phyloP scores from a whole-genome alignment of 2,888 invertebrate genomes.

The Apamea epomidion region DNA sequence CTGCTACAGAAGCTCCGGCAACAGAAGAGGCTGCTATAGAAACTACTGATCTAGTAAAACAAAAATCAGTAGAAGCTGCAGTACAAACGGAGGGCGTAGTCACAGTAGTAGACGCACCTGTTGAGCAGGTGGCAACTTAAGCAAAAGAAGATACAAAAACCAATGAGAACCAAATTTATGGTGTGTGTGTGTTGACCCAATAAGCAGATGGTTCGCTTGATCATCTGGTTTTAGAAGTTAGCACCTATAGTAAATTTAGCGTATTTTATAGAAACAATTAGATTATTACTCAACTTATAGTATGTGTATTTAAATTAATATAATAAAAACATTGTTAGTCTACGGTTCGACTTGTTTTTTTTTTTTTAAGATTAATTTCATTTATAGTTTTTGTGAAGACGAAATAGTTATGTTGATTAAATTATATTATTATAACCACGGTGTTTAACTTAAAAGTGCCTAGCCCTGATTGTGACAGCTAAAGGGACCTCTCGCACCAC shows the following conservation, averaged over 20 bases:
- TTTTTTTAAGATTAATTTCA: constrained; percentile 11
- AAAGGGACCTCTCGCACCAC: background rate
- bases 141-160: background rate
- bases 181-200: background rate
- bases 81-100: background rate
- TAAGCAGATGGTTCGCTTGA: background rate
- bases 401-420: constrained; percentile 4
- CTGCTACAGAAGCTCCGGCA: too few species aligned
- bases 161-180: background rate
- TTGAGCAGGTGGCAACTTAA: background rate
- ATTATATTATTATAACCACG: background rate
- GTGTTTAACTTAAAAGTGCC: background rate
- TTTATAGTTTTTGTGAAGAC: constrained; percentile 5
- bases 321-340: too few species aligned
- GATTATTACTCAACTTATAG: background rate
- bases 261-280: background rate
- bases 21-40: background rate
- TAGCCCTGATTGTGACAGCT: background rate
- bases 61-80: background rate
- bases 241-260: background rate
- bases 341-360: background rate
- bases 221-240: constrained; percentile 8
- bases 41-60: background rate
- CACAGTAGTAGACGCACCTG: background rate
- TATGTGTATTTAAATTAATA: background rate